Percentiles rank a stretch among this genome's conserved stretches.
phyloP scores from a whole-genome alignment of 2,113 vertebrate species.

The Mionectes macconnelli region DNA sequence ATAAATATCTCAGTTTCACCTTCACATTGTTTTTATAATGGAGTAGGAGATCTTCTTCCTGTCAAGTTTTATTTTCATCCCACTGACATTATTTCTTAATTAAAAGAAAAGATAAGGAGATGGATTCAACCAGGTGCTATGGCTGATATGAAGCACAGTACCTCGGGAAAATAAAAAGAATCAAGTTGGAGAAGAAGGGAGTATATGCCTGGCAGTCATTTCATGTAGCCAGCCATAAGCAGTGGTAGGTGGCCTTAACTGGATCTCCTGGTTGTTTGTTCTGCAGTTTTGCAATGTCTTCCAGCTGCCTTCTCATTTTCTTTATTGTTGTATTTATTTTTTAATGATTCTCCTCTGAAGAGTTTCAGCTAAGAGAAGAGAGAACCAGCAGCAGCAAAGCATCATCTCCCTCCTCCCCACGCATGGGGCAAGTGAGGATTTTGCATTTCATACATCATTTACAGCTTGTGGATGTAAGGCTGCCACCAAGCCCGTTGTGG shows the following conservation, averaged over 20 bases:
- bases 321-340: constrained; percentile 26
- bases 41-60: constrained; percentile 36
- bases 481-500: neutral
- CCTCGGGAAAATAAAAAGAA: neutral
- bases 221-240: neutral
- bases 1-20: constrained; percentile 27
- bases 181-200: neutral
- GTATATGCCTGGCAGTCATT: neutral
- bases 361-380: constrained; percentile 48
- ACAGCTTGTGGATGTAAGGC: neutral
- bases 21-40: constrained; percentile 11
- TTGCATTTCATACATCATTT: constrained; percentile 60
- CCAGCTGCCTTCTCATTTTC: constrained; percentile 40
- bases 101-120: constrained; percentile 65
- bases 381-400: neutral
- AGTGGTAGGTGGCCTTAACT: neutral
- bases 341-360: constrained; percentile 29
- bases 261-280: constrained; percentile 17
- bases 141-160: constrained; percentile 6
- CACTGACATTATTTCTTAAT: constrained; percentile 66
- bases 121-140: constrained; percentile 35
- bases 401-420: neutral
- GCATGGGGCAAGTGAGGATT: neutral
- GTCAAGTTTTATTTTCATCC: constrained; percentile 55
- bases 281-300: constrained; percentile 37